Conservation (phyloP, 2,888 invertebrate species). For the Mimumesa dahlbomi region DNA sequence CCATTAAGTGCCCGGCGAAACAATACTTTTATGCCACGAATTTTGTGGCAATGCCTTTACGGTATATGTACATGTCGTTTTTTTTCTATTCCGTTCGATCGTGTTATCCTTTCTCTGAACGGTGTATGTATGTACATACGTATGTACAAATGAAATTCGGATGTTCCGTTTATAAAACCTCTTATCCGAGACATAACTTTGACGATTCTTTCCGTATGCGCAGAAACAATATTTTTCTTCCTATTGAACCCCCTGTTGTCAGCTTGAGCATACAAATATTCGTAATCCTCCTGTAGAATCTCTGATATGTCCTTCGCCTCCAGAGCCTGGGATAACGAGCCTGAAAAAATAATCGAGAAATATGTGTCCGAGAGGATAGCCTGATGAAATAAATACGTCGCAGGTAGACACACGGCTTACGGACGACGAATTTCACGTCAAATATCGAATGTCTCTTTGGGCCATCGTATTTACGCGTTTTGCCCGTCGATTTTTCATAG, state of each 20-base stretch:
- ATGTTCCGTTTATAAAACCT: not conserved
- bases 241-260: constrained; percentile 23
- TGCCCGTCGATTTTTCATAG: constrained; percentile 13
- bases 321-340: constrained; percentile 9
- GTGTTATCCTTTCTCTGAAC: too few relatives aligned
- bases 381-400: constrained; percentile 45
- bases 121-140: too few relatives aligned
- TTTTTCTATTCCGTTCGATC: too few relatives aligned
- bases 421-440: constrained; percentile 47
- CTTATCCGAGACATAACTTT: not conserved
- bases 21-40: too few relatives aligned
- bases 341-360: constrained; percentile 50
- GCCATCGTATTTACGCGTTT: constrained; percentile 6
- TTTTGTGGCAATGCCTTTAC: too few relatives aligned
- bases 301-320: not conserved
- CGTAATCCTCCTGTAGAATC: constrained; percentile 45
- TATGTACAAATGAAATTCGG: too few relatives aligned
- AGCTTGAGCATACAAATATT: constrained; percentile 57
- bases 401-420: constrained; percentile 36
- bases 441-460: constrained; percentile 53
- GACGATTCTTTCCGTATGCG: not conserved
- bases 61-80: too few relatives aligned
- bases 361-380: constrained; percentile 11
- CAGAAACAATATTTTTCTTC: constrained; percentile 35
- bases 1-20: too few relatives aligned